Conservation (phyloP, 2,797 vertebrate genomes). For the Melanotaenia parkinsoni region DNA sequence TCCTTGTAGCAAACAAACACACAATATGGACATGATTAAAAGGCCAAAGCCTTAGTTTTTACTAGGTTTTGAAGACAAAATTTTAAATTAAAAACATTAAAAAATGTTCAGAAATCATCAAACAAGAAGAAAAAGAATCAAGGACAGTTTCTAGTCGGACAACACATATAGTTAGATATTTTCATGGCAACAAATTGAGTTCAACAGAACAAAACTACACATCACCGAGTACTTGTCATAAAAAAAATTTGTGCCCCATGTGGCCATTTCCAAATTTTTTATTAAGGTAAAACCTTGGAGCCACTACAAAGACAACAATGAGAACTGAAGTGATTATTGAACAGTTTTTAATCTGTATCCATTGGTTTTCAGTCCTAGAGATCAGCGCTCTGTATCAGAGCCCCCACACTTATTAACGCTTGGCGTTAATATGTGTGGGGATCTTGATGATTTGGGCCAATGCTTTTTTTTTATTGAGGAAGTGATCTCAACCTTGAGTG, state of each 20-base stretch:
- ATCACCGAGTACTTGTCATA: not conserved
- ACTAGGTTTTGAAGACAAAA: not conserved
- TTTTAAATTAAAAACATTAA: too few relatives aligned
- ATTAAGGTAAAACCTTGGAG: not conserved
- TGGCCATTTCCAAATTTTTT: not conserved
- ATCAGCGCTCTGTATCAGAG: slow-evolving; percentile 17
- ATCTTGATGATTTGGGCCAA: slow-evolving; percentile 97
- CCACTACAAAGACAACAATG: not conserved
- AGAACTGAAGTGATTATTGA: slow-evolving; percentile 28
- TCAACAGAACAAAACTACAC: not conserved
- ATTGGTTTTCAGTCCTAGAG: slow-evolving; percentile 16
- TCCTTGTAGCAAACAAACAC: not conserved
- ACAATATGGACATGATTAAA: not conserved
- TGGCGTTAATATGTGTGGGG: too few relatives aligned
- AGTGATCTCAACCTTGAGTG: slow-evolving; percentile 98
- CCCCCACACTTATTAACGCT: slow-evolving; percentile 53
- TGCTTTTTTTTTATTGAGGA: slow-evolving; percentile 90
- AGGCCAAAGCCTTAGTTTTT: not conserved
- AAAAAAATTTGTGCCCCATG: accelerated
- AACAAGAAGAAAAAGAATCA: too few relatives aligned
- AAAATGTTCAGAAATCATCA: too few relatives aligned
- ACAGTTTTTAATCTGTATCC: slow-evolving; percentile 12
- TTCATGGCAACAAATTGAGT: too few relatives aligned
- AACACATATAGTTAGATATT: too few relatives aligned
- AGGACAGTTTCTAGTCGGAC: too few relatives aligned